Evolutionary conservation across 2,797 vertebrate species (phyloP), one percentile per base, ranked within the genome.

Genomic region (Danio albolineatus): DNA sequence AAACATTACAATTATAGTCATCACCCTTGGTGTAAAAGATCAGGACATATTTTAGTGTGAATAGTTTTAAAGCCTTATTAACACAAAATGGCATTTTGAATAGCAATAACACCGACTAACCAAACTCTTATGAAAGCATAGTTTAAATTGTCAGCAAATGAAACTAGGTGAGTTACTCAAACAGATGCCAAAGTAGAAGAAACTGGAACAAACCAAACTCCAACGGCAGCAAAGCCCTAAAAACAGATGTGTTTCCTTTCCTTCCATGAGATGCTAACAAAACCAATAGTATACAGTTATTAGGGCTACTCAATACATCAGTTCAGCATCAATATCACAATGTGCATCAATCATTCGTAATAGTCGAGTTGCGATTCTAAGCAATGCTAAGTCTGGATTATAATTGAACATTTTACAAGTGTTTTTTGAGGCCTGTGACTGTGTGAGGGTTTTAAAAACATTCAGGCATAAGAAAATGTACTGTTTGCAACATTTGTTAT

Each of bases 201-300:
- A 81, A 81, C 56, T 70, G 54, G 80, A 69, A 49, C 64, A 70
- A 78, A 78, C 54, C 76, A 69, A 78, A 62, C 38, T 49, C 10
- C 46, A 69, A 60, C 44, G 64, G 61, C 61, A 51, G 17, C 51
- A 57, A 59, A 67, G 71, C 4, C 6, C 51, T n/a, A 38, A 36
- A 61, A 60, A 81, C 72, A 76, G 54, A 76, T 61, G 51, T 67
- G 51, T n/a, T 43, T 60, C 43, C 44, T 60, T 49, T 59, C 5
- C 9, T 9, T 16, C 7, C 38, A 43, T 14, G 16, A 70, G 46
- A 61, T n/a, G 41, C 53, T 43, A 54, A 62, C n/a, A 60, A 49
- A 19, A 59, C 13, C 7, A 76, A 71, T 10, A 69, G 28, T 28
- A 28, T 28, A 28, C 28, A 28, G 28, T 28, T 28, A 28, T 28